A percentile compares a stretch with the other conserved stretches of the same genome.
Conservation (phyloP, 2,113 vertebrate species). For the Vulpes vulpes region DNA sequence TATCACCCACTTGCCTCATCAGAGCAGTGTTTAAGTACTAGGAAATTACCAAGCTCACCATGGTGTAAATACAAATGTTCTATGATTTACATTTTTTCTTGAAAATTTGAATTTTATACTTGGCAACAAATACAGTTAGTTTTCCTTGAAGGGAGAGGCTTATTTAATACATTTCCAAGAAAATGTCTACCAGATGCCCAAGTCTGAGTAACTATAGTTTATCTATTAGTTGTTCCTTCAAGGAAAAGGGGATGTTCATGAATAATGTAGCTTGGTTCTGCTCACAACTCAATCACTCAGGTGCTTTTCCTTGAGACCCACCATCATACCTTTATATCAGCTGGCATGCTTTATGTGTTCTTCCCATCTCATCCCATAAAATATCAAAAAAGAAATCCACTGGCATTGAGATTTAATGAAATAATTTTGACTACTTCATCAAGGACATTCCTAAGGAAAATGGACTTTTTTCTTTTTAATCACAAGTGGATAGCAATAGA, state of each 20-base stretch:
- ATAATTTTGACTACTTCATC: not conserved
- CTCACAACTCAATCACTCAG: not conserved
- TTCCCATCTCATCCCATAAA: constrained; percentile 11
- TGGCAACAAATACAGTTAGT: not conserved
- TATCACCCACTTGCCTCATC: not conserved
- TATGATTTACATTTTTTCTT: not conserved
- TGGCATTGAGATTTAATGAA: not conserved
- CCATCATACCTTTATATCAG: not conserved
- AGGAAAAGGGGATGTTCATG: not conserved
- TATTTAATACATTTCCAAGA: constrained; percentile 50
- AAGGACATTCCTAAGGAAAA: constrained; percentile 2
- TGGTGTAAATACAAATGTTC: not conserved
- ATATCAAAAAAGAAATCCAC: not conserved
- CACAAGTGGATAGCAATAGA: not conserved
- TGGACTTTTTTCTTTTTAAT: not conserved
- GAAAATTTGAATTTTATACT: constrained; percentile 42
- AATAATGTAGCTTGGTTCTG: constrained; percentile 5
- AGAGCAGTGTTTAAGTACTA: not conserved
- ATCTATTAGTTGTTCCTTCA: not conserved
- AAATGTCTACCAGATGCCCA: not conserved
- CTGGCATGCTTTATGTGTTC: not conserved
- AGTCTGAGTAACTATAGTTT: not conserved
- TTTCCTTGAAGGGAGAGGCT: constrained; percentile 23
- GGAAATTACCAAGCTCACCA: not conserved
- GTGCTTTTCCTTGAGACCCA: not conserved